Evolutionary conservation across 2,888 invertebrate genomes (phyloP).

Genomic region (Labia minor): DNA sequence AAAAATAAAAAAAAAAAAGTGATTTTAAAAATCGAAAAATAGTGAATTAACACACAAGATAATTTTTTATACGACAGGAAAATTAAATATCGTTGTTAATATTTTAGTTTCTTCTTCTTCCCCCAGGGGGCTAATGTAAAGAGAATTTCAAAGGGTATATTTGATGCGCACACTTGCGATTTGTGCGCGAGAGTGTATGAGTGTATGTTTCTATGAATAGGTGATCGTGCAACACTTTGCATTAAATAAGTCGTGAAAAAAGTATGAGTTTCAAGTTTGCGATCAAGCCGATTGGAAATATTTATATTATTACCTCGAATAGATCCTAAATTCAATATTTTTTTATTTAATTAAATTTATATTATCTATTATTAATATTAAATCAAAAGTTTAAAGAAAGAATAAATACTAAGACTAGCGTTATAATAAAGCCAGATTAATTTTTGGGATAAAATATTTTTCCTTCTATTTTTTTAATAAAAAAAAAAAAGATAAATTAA

Average conservation of each 20-base stretch:
- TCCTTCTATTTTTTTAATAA: slow-evolving; percentile 3
- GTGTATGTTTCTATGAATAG: slow-evolving; percentile 13
- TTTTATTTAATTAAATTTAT: background rate
- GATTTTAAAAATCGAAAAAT: slow-evolving; percentile 13
- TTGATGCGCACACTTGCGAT: background rate
- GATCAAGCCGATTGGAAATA: no score
- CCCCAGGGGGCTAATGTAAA: slow-evolving; percentile 13
- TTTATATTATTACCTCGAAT: background rate
- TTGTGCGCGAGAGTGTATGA: background rate
- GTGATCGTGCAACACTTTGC: background rate
- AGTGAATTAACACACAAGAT: slow-evolving; percentile 8
- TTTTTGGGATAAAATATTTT: no score
- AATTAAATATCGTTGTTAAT: slow-evolving; percentile 13
- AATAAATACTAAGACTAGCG: no score
- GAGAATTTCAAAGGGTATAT: slow-evolving; percentile 13
- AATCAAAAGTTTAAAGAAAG: no score
- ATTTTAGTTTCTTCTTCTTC: slow-evolving; percentile 6
- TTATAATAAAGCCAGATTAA: no score
- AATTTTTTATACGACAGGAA: slow-evolving; percentile 26
- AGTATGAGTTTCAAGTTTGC: no score
- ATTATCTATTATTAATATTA: slow-evolving; percentile 3
- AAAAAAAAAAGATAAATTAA: background rate
- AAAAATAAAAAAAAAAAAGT: no score
- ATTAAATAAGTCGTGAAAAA: no score
- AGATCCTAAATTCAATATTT: background rate